Evolutionary conservation across 1,140 invertebrate species (phyloP).

Genomic region (Heliconius eleuchia): DNA sequence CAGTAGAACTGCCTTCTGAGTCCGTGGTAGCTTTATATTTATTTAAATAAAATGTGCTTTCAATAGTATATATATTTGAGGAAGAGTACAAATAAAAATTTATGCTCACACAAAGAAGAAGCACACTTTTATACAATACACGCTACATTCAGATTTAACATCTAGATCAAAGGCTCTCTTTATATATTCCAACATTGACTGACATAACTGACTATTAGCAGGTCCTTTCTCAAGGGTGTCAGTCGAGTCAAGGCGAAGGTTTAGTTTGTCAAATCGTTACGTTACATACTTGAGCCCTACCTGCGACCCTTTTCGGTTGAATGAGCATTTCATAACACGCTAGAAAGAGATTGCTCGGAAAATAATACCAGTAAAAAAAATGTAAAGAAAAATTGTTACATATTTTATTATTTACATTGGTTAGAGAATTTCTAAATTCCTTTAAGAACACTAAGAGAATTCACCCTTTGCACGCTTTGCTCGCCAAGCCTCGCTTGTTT

Average conservation of each 20-base stretch:
- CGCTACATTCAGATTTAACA: neutral
- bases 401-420: too few species aligned
- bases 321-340: neutral
- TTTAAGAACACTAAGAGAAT: too few species aligned
- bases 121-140: neutral
- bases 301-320: slow-evolving; percentile 2
- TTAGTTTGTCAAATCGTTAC: slow-evolving; percentile 4
- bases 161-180: neutral
- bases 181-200: neutral
- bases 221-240: neutral
- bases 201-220: slow-evolving; percentile 8
- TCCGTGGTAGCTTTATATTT: too few species aligned
- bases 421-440: too few species aligned
- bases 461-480: too few species aligned
- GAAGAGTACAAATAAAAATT: too few species aligned
- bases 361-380: neutral
- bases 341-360: neutral
- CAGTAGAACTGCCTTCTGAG: too few species aligned
- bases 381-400: too few species aligned
- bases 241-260: neutral
- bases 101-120: too few species aligned
- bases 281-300: neutral
- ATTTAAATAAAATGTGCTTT: too few species aligned
- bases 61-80: too few species aligned
- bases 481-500: too few species aligned